Evolutionary conservation across 2,113 vertebrate species (phyloP).

Genomic region (Sprattus sprattus): DNA sequence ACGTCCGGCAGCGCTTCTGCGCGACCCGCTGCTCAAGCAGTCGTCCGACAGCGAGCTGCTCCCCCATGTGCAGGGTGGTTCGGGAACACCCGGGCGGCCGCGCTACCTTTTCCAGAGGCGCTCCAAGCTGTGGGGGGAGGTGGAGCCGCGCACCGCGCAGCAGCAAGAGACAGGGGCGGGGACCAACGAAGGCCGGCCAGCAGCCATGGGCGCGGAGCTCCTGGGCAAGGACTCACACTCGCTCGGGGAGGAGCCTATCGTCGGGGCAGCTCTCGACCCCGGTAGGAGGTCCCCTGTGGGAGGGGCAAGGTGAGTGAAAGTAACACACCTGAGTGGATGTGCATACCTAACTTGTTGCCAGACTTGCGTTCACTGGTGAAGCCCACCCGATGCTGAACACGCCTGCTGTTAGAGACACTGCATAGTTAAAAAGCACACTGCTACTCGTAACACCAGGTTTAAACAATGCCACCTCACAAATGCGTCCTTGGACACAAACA

Average conservation of each 20-base stretch:
- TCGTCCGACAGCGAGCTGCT: conserved; percentile 98
- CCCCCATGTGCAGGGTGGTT: conserved; percentile 76
- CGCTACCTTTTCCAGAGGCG: conserved; percentile 99
- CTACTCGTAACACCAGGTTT: neutral
- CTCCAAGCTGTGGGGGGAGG: conserved; percentile 97
- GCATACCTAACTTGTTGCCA: neutral
- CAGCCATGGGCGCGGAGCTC: conserved; percentile 83
- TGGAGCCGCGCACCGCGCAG: conserved; percentile 78
- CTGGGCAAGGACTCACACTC: conserved; percentile 95
- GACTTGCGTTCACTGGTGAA: neutral
- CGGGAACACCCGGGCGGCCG: conserved; percentile 79
- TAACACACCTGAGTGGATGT: neutral
- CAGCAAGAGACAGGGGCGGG: conserved; percentile 70
- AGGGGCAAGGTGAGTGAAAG: conserved; percentile 83
- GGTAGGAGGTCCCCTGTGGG: conserved; percentile 88
- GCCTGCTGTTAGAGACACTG: neutral
- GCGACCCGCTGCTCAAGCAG: conserved; percentile 97
- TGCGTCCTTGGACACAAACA: neutral
- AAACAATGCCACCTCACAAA: neutral
- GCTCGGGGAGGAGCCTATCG: conserved; percentile 88
- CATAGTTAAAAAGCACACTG: neutral
- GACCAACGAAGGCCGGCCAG: conserved; percentile 83
- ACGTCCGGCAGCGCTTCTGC: conserved; percentile 82
- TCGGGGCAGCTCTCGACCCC: conserved; percentile 82
- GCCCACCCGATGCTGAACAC: neutral